Conservation (phyloP, 2,888 invertebrate species). For the Drosophila falleni region DNA sequence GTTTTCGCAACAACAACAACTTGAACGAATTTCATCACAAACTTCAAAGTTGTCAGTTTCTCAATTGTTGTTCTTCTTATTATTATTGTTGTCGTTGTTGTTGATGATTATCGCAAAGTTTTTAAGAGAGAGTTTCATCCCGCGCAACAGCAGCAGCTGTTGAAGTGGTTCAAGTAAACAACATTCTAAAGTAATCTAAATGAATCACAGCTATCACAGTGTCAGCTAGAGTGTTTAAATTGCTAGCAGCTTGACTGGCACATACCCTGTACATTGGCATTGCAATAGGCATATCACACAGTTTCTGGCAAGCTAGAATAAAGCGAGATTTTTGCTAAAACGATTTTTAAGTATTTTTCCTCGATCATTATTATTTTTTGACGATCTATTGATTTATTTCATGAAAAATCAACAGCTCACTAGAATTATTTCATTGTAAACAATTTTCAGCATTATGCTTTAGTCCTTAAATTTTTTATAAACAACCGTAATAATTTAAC, state of each 20-base stretch:
- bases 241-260: slow-evolving; percentile 4
- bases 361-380: too few relatives aligned
- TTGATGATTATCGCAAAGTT: slow-evolving; percentile 56
- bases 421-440: too few relatives aligned
- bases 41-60: slow-evolving; percentile 47
- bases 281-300: not conserved
- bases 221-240: not conserved
- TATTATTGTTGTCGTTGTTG: slow-evolving; percentile 25
- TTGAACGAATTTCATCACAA: slow-evolving; percentile 23
- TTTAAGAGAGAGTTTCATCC: slow-evolving; percentile 12
- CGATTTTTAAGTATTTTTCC: too few relatives aligned
- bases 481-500: too few relatives aligned
- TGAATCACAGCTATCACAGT: slow-evolving; percentile 18
- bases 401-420: too few relatives aligned
- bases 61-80: slow-evolving; percentile 25
- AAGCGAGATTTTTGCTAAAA: too few relatives aligned
- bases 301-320: not conserved
- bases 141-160: slow-evolving; percentile 31
- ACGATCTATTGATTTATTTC: too few relatives aligned
- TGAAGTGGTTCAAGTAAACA: slow-evolving; percentile 28
- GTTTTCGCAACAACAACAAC: slow-evolving; percentile 30
- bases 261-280: slow-evolving; percentile 4
- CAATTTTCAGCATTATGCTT: too few relatives aligned
- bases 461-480: too few relatives aligned
- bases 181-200: slow-evolving; percentile 18